Evolutionary conservation across 2,888 invertebrate genomes (phyloP), one percentile per base, ranked within the genome.

Genomic region (Ditylenchus weischeri): DNA sequence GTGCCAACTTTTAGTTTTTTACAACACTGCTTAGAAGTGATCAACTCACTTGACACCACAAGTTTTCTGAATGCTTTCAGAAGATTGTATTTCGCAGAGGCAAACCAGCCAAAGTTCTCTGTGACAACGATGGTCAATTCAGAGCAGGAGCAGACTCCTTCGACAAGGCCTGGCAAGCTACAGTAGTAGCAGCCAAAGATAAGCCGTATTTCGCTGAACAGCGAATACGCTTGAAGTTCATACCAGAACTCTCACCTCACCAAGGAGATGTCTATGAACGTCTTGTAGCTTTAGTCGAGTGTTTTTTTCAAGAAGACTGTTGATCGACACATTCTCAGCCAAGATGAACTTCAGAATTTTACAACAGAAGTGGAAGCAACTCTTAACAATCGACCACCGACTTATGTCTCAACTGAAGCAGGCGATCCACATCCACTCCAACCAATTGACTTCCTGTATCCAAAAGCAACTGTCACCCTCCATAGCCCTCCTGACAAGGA

Each of bases 71-170:
- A 73, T 51, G 75, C 77, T 11, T 66, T 84, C 11, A 62, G 79
- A 48, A 65, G 83, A 57, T 84, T 36, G 72, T 83, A 19, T 74
- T 79, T 0, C 66, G 83, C 50, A 67, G 81, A 35, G 82, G 84
- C 7, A 67, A 79, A 35, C 84, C 84, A 0, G 62, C 43, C 3
- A 62, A 68, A 0, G 77, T 76, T 35, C 11, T 62, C 0, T 78
- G 78, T 29, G 85, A 85, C 64, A 84, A 84, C 66, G 84, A 83
- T 0, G 79, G 80, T 0, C 84, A 83, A 68, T 85, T 85, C 70
- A 75, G 76, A 0, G 80, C 83, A 35, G 61, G 64, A 18, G 66
- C 50, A 15, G 47, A 66, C 43, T 54, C 18, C 6, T 35, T 36
- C 8, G 29, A 60, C 66, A 23, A 57, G 18, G 21, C 43, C 11